Percentiles rank a stretch among this genome's conserved stretches.
Conservation (phyloP, 2,113 vertebrate genomes). For the Castor canadensis region DNA sequence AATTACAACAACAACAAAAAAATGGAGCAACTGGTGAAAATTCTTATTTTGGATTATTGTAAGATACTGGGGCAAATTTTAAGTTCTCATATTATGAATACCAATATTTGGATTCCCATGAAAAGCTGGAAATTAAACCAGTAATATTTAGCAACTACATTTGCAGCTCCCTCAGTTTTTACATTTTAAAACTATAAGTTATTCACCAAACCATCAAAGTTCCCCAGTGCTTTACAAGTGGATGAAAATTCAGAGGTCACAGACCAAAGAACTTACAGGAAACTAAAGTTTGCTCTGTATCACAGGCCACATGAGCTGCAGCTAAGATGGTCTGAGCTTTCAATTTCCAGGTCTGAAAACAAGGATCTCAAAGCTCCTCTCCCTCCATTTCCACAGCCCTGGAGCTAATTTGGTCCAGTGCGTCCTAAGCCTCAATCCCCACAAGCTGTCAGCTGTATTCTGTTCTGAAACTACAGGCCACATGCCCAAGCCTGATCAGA, state of each 20-base stretch:
- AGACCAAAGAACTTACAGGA: not conserved
- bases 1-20: no score
- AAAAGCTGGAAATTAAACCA: not conserved
- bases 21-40: not conserved
- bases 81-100: not conserved
- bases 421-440: not conserved
- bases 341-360: not conserved
- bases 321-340: not conserved
- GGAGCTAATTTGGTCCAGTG: not conserved
- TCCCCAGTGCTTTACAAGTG: not conserved
- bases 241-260: not conserved
- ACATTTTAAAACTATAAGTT: not conserved
- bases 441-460: not conserved
- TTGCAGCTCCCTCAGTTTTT: not conserved
- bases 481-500: conserved; percentile 19
- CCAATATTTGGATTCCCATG: conserved; percentile 4
- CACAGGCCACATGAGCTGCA: not conserved
- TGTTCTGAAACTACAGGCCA: conserved; percentile 27
- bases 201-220: not conserved
- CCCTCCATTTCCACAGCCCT: not conserved
- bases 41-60: not conserved
- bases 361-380: not conserved
- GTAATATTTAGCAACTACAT: not conserved
- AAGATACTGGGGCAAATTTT: not conserved
- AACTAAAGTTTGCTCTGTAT: not conserved